These are phyloP conservation scores for Euthynnus affinis DNA, from an alignment of 2,797 vertebrate genomes.

Conservation along the genomic window DNA sequence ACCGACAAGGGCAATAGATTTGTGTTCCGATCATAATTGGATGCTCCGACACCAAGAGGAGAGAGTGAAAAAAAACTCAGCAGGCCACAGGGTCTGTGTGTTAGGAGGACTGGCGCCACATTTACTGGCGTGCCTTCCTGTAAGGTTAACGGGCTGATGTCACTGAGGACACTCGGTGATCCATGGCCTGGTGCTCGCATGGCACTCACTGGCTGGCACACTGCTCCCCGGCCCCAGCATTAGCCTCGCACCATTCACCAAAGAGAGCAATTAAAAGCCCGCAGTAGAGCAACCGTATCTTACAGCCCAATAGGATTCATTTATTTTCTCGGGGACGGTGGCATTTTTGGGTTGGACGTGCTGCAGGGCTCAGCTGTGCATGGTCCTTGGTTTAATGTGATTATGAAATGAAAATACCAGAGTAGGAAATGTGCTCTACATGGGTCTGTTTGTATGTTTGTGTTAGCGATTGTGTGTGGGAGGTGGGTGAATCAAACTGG, in stretches of 20 bases:
- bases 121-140: slow-evolving; percentile 71
- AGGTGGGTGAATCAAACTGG: slow-evolving; percentile 60
- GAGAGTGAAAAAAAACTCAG: slow-evolving; percentile 23
- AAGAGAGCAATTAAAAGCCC: slow-evolving; percentile 65
- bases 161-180: slow-evolving; percentile 63
- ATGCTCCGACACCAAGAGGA: slow-evolving; percentile 26
- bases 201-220: slow-evolving; percentile 62
- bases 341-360: slow-evolving; percentile 48
- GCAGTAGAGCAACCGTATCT: slow-evolving; percentile 23
- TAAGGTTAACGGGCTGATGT: slow-evolving; percentile 77
- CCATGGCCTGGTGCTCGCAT: slow-evolving; percentile 62
- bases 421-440: slow-evolving; percentile 55
- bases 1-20: background rate
- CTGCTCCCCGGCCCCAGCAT: slow-evolving; percentile 41
- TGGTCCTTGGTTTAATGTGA: slow-evolving; percentile 65
- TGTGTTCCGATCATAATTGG: slow-evolving; percentile 17
- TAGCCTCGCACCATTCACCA: slow-evolving; percentile 55
- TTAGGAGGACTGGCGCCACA: slow-evolving; percentile 69
- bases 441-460: slow-evolving; percentile 59
- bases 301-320: slow-evolving; percentile 48
- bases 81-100: slow-evolving; percentile 66
- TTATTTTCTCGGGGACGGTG: slow-evolving; percentile 57
- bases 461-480: slow-evolving; percentile 61
- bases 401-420: slow-evolving; percentile 58
- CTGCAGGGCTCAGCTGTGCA: slow-evolving; percentile 42